Percentiles rank a stretch among this genome's conserved stretches.
Evolutionary conservation across 2,888 invertebrate species (phyloP).

Genomic region (Drosophila pegasa): DNA sequence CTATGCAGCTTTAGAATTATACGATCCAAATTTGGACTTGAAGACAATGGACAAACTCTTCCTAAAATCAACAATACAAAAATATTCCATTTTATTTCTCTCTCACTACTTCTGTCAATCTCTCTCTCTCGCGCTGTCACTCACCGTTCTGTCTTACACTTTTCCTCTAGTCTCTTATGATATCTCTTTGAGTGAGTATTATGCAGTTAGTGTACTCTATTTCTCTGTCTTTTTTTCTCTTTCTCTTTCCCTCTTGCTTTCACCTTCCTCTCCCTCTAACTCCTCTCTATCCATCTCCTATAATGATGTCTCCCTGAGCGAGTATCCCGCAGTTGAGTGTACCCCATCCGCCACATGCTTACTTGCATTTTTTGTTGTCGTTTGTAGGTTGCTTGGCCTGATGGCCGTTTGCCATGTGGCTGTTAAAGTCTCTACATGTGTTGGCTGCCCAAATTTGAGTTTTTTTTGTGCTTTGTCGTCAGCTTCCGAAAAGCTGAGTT

Average conservation of each 20-base stretch:
- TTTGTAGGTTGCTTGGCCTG: constrained; percentile 35
- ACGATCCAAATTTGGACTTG: too few species aligned
- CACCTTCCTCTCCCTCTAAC: not conserved
- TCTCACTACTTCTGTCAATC: too few species aligned
- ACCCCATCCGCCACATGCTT: not conserved
- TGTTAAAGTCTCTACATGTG: constrained; percentile 57
- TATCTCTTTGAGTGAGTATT: not conserved
- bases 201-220: not conserved
- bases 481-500: constrained; percentile 60
- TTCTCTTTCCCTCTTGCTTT: too few species aligned
- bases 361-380: constrained; percentile 17
- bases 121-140: too few species aligned
- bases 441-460: constrained; percentile 30
- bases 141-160: not conserved
- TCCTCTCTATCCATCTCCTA: not conserved
- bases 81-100: too few species aligned
- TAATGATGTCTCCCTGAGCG: not conserved
- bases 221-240: not conserved
- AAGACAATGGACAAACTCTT: too few species aligned
- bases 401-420: constrained; percentile 49
- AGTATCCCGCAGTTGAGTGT: not conserved
- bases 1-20: too few species aligned
- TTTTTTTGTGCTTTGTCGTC: constrained; percentile 6
- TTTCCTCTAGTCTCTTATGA: not conserved
- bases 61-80: too few species aligned